Evolutionary conservation across 2,797 vertebrate genomes (phyloP).

Genomic region (Chanos chanos): DNA sequence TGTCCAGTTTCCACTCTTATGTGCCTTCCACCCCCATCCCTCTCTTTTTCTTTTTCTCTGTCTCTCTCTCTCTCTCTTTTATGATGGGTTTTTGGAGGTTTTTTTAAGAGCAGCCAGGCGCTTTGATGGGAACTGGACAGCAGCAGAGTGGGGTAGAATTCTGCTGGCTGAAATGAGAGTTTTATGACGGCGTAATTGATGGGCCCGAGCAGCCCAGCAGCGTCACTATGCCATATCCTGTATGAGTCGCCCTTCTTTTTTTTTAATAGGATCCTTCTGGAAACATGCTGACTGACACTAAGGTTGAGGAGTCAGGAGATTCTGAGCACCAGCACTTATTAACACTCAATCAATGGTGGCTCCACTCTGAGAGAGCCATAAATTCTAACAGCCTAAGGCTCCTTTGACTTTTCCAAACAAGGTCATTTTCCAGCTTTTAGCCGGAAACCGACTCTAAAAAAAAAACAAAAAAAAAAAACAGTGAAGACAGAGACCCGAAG

Average conservation of each 20-base stretch:
- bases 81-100: slow-evolving; percentile 3
- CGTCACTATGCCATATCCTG: slow-evolving; percentile 41
- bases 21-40: neutral
- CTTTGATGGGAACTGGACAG: slow-evolving; percentile 29
- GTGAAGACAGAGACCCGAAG: no score
- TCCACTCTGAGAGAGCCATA: slow-evolving; percentile 60
- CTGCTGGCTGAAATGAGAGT: slow-evolving; percentile 31
- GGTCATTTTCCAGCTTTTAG: neutral
- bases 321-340: slow-evolving; percentile 66
- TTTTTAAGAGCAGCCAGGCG: slow-evolving; percentile 27
- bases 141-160: slow-evolving; percentile 14
- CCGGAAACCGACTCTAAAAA: no score
- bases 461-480: no score
- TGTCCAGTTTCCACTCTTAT: slow-evolving; percentile 44
- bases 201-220: slow-evolving; percentile 10
- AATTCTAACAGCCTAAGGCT: slow-evolving; percentile 43
- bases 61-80: neutral
- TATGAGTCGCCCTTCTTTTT: neutral
- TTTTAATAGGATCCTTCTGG: slow-evolving; percentile 56
- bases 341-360: slow-evolving; percentile 70
- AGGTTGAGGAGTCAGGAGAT: slow-evolving; percentile 71
- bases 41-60: neutral
- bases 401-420: no score
- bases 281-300: slow-evolving; percentile 60
- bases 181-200: slow-evolving; percentile 37